Conservation (phyloP, 2,113 vertebrate species). For the Centropus bengalensis region DNA sequence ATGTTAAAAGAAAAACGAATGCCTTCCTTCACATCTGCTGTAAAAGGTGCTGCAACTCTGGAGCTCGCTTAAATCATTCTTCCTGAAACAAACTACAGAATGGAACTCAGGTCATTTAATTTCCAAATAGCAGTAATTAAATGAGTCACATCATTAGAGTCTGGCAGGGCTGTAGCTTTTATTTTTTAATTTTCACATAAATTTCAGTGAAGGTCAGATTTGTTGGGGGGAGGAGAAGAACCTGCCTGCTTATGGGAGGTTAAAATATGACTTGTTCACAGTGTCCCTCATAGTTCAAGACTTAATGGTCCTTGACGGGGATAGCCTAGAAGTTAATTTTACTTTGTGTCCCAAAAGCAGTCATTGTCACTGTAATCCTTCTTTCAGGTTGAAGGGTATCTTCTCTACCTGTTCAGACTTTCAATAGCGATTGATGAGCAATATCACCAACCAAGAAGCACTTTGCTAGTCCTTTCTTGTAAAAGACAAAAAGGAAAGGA, state of each 20-base stretch:
- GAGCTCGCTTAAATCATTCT: conserved; percentile 78
- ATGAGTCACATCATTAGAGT: conserved; percentile 78
- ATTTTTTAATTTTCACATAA: conserved; percentile 82
- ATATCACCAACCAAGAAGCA: conserved; percentile 11
- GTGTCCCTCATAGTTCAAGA: conserved; percentile 82
- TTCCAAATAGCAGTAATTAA: conserved; percentile 83
- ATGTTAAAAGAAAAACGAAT: conserved; percentile 79
- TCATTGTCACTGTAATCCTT: conserved; percentile 81
- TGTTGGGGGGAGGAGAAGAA: conserved; percentile 73
- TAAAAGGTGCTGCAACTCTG: conserved; percentile 71
- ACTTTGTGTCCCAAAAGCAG: conserved; percentile 81
- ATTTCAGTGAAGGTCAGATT: conserved; percentile 84
- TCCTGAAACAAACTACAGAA: conserved; percentile 72
- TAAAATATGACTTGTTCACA: conserved; percentile 85
- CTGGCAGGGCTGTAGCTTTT: conserved; percentile 74
- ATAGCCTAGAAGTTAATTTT: conserved; percentile 87
- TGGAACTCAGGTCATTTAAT: conserved; percentile 79
- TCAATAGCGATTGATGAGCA: conserved; percentile 73
- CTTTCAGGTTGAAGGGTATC: conserved; percentile 76
- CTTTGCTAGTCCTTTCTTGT: neutral
- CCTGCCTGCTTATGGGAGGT: conserved; percentile 73
- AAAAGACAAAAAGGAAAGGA: neutral
- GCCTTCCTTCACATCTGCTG: conserved; percentile 72
- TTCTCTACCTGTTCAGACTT: conserved; percentile 75
- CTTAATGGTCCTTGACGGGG: conserved; percentile 87